phyloP scores from a whole-genome alignment of 2,888 invertebrate species.

The Torymus tubicola region DNA sequence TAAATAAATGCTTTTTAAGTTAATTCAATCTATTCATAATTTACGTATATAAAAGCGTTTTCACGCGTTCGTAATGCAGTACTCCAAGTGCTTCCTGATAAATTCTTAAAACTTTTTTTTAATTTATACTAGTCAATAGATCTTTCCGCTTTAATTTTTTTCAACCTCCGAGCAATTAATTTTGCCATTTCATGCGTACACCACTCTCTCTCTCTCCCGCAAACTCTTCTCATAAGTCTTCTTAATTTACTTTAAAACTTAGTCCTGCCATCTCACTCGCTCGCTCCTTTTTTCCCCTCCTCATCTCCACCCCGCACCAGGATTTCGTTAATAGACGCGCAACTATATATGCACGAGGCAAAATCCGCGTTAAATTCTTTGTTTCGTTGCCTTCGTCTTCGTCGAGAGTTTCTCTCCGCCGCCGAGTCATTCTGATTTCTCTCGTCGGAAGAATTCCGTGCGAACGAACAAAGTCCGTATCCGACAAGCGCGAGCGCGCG shows the following conservation, averaged over 20 bases:
- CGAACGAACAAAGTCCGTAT: slow-evolving; percentile 53
- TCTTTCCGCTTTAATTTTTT: slow-evolving; percentile 2
- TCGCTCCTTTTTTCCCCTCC: not conserved
- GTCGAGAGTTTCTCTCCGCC: slow-evolving; percentile 2
- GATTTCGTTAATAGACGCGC: slow-evolving; percentile 43
- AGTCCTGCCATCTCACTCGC: not conserved
- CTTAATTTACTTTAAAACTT: slow-evolving; percentile 49
- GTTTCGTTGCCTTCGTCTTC: slow-evolving; percentile 39
- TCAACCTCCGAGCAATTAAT: slow-evolving; percentile 23
- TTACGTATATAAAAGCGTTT: too few relatives aligned
- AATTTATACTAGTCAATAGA: slow-evolving; percentile 6
- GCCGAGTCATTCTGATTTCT: slow-evolving; percentile 55
- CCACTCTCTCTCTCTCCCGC: not conserved
- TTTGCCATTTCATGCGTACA: slow-evolving; percentile 24
- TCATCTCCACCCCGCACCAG: not conserved
- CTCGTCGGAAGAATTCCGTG: slow-evolving; percentile 50
- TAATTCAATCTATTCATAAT: too few relatives aligned
- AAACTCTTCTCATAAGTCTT: slow-evolving; percentile 18
- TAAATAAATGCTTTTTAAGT: too few relatives aligned
- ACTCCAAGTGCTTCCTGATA: not conserved
- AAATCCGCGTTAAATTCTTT: slow-evolving; percentile 51
- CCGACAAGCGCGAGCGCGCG: slow-evolving; percentile 42
- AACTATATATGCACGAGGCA: not conserved
- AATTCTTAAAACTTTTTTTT: not conserved
- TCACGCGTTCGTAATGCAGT: too few relatives aligned